Percentiles rank a stretch among this genome's conserved stretches.
Conservation (phyloP, 2,888 invertebrate genomes). For the Chloromyia formosa region DNA sequence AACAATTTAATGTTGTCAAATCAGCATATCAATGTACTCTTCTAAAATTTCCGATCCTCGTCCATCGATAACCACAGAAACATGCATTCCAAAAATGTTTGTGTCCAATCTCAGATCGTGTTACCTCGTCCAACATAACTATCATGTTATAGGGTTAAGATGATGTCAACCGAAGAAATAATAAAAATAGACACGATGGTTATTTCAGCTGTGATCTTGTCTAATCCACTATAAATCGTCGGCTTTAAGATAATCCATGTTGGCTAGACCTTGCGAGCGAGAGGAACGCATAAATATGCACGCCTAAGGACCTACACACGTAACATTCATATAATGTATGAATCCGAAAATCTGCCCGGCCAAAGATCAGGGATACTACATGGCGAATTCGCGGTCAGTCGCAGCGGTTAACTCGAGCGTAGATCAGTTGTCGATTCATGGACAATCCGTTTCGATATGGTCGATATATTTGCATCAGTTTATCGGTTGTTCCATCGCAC, state of each 20-base stretch:
- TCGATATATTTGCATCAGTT: slow-evolving; percentile 40
- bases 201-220: slow-evolving; percentile 6
- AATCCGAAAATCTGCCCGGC: not conserved
- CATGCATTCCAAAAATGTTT: not conserved
- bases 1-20: not conserved
- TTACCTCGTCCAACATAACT: not conserved
- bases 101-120: not conserved
- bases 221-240: slow-evolving; percentile 33
- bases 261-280: not conserved
- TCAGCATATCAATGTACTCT: not conserved
- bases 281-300: no score
- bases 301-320: no score
- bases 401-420: slow-evolving; percentile 15
- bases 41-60: not conserved
- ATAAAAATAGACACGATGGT: not conserved
- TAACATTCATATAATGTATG: slow-evolving; percentile 4
- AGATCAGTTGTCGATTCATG: slow-evolving; percentile 37
- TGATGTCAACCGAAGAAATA: slow-evolving; percentile 3
- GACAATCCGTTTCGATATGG: slow-evolving; percentile 39
- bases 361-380: no score
- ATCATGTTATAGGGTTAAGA: not conserved
- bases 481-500: slow-evolving; percentile 39
- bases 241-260: slow-evolving; percentile 18
- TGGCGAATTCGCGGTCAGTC: not conserved
- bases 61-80: not conserved